Percentiles rank a stretch among this genome's conserved stretches.
Conservation (phyloP, 2,888 invertebrate genomes). For the Mythimna impura region DNA sequence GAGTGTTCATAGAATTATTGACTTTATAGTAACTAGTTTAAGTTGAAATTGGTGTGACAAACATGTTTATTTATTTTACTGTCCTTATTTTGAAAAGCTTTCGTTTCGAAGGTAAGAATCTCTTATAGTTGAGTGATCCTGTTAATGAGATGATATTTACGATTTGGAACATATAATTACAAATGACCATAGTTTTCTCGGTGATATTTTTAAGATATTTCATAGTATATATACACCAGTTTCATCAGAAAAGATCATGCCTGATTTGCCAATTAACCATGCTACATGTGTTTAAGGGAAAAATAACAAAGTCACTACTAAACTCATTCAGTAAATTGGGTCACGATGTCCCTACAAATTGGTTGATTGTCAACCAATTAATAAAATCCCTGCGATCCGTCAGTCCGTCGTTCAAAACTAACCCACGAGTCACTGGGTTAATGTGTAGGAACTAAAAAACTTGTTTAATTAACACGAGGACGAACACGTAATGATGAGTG, state of each 20-base stretch:
- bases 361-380: conserved; percentile 24
- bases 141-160: conserved; percentile 31
- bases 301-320: not conserved
- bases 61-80: conserved; percentile 36
- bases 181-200: not conserved
- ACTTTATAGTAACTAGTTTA: conserved; percentile 23
- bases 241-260: not conserved
- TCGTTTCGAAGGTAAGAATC: conserved; percentile 33
- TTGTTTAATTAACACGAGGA: conserved; percentile 59
- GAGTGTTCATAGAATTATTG: conserved; percentile 13
- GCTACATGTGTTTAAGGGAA: not conserved
- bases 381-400: conserved; percentile 30
- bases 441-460: conserved; percentile 39
- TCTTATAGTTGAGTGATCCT: conserved; percentile 42
- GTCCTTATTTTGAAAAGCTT: conserved; percentile 49
- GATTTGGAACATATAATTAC: not conserved
- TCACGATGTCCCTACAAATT: conserved; percentile 20
- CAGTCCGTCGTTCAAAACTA: not conserved
- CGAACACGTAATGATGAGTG: conserved; percentile 51
- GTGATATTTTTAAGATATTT: not conserved
- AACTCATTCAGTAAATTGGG: conserved; percentile 11
- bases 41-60: conserved; percentile 30
- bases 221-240: no score
- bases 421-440: conserved; percentile 24
- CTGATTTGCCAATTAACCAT: not conserved